Conservation (phyloP, 2,113 vertebrate genomes). For the Pollachius pollachius region DNA sequence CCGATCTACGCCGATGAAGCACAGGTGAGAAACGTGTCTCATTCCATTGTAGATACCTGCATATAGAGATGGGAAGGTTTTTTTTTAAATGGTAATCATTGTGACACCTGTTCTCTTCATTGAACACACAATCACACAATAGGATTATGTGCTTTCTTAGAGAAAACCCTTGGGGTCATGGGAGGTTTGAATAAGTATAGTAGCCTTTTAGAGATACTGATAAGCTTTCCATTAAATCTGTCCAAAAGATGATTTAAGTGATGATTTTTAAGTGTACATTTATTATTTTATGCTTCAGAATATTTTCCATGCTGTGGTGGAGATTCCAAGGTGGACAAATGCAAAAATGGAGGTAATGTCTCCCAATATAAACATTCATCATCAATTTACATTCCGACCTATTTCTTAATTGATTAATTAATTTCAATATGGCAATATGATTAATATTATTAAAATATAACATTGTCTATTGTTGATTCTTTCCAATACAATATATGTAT, state of each 20-base stretch:
- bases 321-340: constrained; percentile 97
- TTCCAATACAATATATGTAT: not conserved
- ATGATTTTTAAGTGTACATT: no score
- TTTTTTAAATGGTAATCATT: constrained; percentile 34
- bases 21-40: constrained; percentile 77
- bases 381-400: not conserved
- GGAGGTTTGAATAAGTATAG: no score
- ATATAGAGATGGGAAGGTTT: constrained; percentile 26
- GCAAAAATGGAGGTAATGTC: constrained; percentile 94
- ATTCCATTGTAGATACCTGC: not conserved
- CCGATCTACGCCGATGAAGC: constrained; percentile 81
- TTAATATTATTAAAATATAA: not conserved
- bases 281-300: constrained; percentile 70
- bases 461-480: not conserved
- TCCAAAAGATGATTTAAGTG: no score
- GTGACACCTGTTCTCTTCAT: constrained; percentile 25
- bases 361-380: not conserved
- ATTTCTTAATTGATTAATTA: not conserved
- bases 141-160: no score
- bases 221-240: no score
- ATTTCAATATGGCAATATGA: not conserved
- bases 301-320: constrained; percentile 93
- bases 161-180: no score
- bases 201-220: no score
- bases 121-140: no score